Percentiles rank a stretch among this genome's conserved stretches.
Evolutionary conservation across 2,797 vertebrate species (phyloP).

Genomic region (Phylloscopus collybita): DNA sequence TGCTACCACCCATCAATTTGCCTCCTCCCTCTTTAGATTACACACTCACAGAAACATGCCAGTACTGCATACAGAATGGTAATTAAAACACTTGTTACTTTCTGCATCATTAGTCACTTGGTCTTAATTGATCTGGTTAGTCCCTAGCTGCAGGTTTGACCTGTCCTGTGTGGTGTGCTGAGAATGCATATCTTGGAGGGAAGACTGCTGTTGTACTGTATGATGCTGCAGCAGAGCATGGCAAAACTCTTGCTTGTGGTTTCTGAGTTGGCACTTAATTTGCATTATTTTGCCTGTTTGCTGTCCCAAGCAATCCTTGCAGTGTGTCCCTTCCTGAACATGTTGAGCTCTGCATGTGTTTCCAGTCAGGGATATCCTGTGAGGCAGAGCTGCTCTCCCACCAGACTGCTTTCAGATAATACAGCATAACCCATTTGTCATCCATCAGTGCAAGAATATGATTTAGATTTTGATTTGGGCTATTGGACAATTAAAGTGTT

Average conservation of each 20-base stretch:
- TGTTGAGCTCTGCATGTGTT: neutral
- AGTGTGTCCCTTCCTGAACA: neutral
- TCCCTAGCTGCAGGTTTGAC: neutral
- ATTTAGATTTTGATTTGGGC: neutral
- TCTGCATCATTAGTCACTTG: neutral
- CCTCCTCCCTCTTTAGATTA: conserved; percentile 8
- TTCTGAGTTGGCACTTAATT: neutral
- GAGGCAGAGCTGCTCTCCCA: neutral
- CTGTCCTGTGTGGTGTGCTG: neutral
- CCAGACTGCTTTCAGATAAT: neutral
- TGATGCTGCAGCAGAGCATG: neutral
- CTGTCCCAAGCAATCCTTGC: neutral
- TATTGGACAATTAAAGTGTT: neutral
- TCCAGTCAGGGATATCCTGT: neutral
- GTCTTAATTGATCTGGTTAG: neutral
- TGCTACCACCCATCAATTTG: conserved; percentile 13
- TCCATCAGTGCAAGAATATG: neutral
- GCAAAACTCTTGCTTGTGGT: neutral
- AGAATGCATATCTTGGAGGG: accelerated
- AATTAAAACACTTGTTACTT: conserved; percentile 36
- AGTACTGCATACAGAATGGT: neutral
- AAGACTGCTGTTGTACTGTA: accelerated
- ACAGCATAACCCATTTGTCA: neutral
- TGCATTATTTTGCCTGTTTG: neutral
- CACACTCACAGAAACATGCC: neutral